A percentile compares a stretch with the other conserved stretches of the same genome.
These are phyloP conservation scores for Spilosoma lubricipeda DNA, from an alignment of 2,888 invertebrate genomes.

Conservation along the genomic window DNA sequence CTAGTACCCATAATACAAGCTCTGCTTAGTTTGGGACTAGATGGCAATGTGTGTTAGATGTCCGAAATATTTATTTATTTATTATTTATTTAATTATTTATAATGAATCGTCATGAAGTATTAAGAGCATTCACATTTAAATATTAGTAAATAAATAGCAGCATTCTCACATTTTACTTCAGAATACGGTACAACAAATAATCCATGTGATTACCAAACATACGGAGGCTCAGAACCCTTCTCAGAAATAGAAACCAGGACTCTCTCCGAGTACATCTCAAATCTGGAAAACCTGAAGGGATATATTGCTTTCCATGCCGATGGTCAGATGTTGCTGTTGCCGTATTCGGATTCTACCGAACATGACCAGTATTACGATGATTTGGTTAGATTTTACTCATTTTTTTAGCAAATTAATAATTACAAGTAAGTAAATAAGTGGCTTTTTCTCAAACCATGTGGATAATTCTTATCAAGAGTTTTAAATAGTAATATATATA, in stretches of 20 bases:
- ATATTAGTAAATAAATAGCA: not conserved
- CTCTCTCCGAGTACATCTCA: conserved; percentile 85
- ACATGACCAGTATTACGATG: conserved; percentile 81
- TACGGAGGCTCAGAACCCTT: conserved; percentile 89
- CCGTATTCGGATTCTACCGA: conserved; percentile 88
- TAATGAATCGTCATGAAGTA: too few relatives aligned
- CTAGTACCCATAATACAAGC: too few relatives aligned
- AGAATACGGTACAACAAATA: conserved; percentile 75
- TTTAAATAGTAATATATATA: too few relatives aligned
- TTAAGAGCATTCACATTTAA: not conserved
- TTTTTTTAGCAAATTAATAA: not conserved
- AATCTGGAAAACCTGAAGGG: conserved; percentile 84
- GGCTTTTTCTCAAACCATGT: too few relatives aligned
- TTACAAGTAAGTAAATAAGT: too few relatives aligned
- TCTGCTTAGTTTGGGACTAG: too few relatives aligned
- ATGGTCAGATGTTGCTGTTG: conserved; percentile 89
- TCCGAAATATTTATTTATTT: too few relatives aligned
- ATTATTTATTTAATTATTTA: too few relatives aligned
- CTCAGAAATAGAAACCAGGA: conserved; percentile 89
- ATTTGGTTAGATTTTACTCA: conserved; percentile 66
- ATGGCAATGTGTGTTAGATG: too few relatives aligned
- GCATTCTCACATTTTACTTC: not conserved
- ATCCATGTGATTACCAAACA: conserved; percentile 88
- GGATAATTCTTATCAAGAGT: too few relatives aligned
- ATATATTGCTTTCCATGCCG: conserved; percentile 91